Evolutionary conservation across 2,888 invertebrate genomes (phyloP).

Genomic region (Phyllotreta cruciferae): DNA sequence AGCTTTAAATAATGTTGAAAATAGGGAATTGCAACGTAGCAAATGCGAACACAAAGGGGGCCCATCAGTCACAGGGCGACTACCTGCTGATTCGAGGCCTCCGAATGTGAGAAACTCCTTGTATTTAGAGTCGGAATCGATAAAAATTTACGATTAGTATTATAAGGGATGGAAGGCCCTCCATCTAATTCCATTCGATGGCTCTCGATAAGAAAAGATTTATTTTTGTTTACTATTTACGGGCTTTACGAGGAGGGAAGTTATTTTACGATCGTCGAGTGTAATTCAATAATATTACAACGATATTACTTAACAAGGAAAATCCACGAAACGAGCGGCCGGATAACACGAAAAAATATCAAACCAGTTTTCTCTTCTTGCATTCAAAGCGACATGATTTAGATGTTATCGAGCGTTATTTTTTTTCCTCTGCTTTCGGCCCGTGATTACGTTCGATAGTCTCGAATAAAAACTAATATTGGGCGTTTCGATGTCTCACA

Average conservation of each 20-base stretch:
- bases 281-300: no score
- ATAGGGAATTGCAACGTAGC: no score
- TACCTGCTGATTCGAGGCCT: conserved; percentile 34
- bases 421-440: conserved; percentile 11
- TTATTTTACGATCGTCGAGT: conserved; percentile 1
- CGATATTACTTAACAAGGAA: no score
- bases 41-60: no score
- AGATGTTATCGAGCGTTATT: conserved; percentile 36
- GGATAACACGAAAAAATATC: conserved; percentile 1
- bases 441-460: conserved; percentile 39
- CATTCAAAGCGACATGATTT: conserved; percentile 30
- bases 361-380: conserved; percentile 33
- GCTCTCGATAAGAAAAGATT: conserved; percentile 22
- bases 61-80: conserved; percentile 11
- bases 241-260: conserved; percentile 13
- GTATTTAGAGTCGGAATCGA: conserved; percentile 30
- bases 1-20: no score
- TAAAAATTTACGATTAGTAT: conserved; percentile 27
- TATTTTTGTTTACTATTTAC: conserved; percentile 22
- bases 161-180: conserved; percentile 17
- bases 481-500: conserved; percentile 38
- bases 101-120: conserved; percentile 32
- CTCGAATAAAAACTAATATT: conserved; percentile 39
- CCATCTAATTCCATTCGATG: conserved; percentile 19
- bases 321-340: no score